A percentile compares a stretch with the other conserved stretches of the same genome.
Evolutionary conservation across 2,888 invertebrate genomes (phyloP).

Genomic region (Myathropa florea): DNA sequence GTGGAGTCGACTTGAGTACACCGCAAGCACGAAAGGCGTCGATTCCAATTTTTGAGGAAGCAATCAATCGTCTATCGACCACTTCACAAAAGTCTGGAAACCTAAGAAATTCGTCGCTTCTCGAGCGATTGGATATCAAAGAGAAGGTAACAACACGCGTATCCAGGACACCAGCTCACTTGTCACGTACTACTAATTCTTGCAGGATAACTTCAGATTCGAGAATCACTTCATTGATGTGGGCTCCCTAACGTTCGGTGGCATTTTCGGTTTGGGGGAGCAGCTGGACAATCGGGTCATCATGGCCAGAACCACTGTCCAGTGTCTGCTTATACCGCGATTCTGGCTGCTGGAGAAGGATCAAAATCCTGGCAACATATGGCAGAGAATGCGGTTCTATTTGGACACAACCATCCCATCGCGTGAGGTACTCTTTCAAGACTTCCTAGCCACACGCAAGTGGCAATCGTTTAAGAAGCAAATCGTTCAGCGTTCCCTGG

Average conservation of each 20-base stretch:
- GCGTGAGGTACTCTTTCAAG: slow-evolving; percentile 75
- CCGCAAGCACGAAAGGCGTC: background rate
- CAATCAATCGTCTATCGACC: slow-evolving; percentile 18
- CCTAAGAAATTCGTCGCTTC: background rate
- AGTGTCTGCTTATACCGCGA: slow-evolving; percentile 86
- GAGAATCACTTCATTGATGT: slow-evolving; percentile 79
- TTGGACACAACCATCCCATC: slow-evolving; percentile 78
- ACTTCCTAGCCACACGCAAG: slow-evolving; percentile 75
- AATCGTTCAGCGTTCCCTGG: slow-evolving; percentile 72
- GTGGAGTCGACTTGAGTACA: slow-evolving; percentile 44
- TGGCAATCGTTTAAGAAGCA: slow-evolving; percentile 78
- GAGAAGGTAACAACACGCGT: background rate
- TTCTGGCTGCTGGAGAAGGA: slow-evolving; percentile 85
- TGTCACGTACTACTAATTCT: background rate
- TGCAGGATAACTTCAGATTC: slow-evolving; percentile 32
- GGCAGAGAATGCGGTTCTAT: slow-evolving; percentile 78
- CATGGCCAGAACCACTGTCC: slow-evolving; percentile 84
- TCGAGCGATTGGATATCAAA: background rate
- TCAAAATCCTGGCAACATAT: slow-evolving; percentile 79
- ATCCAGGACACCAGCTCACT: background rate
- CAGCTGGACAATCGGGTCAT: slow-evolving; percentile 85
- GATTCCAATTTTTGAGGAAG: slow-evolving; percentile 26
- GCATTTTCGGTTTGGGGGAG: slow-evolving; percentile 87
- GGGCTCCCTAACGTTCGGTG: slow-evolving; percentile 77
- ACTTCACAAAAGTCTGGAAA: background rate